Evolutionary conservation across 2,888 invertebrate species (phyloP), one percentile per base, ranked within the genome.

Genomic region (Phoenoteleia sp.): DNA sequence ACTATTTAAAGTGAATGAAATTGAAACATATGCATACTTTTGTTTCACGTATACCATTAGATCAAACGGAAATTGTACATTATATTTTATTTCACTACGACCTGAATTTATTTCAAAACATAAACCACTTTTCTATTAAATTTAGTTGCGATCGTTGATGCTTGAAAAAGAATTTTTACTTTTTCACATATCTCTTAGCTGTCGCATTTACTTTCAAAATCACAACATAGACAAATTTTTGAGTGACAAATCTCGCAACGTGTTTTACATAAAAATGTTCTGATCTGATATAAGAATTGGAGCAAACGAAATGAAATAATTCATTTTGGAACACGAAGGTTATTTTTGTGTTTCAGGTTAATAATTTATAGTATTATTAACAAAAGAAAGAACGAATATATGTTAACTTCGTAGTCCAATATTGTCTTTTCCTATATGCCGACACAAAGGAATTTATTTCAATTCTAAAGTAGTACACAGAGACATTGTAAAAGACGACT

Each of bases 361-460:
- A 27, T 27, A 39, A 39, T 3, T 13, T 39, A 39, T 39, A n/a
- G n/a, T 39, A 39, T n/a, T 6, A 39, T 39, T 39, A 39, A 39
- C n/a, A 5, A 7, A 39, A 39, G 39, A 2, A 56, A 33, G 19
- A 21, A n/a, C 9, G 45, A 29, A 47, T 17, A 36, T 13, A 47
- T n/a, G 29, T 64, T 64, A 36, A 0, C 7, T 21, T 29, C 39
- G 13, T 23, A 33, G 39, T 67, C 4, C 56, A 29, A 54, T 69
- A 69, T 56, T 71, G 29, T 33, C 25, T 54, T 54, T 19, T 42
- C 21, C 19, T 25, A 23, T 6, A 29, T n/a, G 27, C 42, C 42
- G 27, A 36, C 2, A 13, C 25, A 25, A 11, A 29, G 19, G 71
- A 56, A 71, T 71, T 45, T 71, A 58, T 71, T 58, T 56, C 56